phyloP scores from a whole-genome alignment of 1,140 invertebrate species.

The Campodea augens region DNA sequence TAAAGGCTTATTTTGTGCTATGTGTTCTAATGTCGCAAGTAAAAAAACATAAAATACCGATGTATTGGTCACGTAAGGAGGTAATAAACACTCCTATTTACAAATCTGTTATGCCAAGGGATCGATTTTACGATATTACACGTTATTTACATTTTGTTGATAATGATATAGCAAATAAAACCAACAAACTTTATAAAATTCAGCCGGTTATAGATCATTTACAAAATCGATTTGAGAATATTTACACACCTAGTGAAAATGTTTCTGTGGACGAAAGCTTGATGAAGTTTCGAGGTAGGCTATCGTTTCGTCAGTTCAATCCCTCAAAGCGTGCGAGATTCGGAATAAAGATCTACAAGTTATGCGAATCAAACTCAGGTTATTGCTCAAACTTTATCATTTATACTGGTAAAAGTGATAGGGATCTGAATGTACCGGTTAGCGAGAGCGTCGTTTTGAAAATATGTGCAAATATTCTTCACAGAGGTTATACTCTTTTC shows the following conservation, averaged over 20 bases:
- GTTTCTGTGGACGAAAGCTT: constrained; percentile 8
- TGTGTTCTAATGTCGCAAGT: constrained; percentile 11
- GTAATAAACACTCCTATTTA: constrained; percentile 1
- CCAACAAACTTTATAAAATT: constrained; percentile 5
- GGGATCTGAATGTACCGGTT: constrained; percentile 1
- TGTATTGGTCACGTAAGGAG: neutral
- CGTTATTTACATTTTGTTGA: constrained; percentile 11
- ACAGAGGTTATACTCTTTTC: constrained; percentile 7
- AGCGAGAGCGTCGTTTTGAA: constrained; percentile 5
- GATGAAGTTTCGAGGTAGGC: constrained; percentile 10
- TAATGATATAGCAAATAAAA: too few species aligned
- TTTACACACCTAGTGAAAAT: constrained; percentile 8
- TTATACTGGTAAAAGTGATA: constrained; percentile 7
- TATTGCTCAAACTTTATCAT: constrained; percentile 6
- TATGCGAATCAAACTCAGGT: constrained; percentile 2
- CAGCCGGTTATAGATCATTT: constrained; percentile 3
- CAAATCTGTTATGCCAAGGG: constrained; percentile 7
- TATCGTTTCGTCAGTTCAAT: constrained; percentile 9
- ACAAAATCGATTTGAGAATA: constrained; percentile 10
- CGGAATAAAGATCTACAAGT: constrained; percentile 8
- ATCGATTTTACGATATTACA: neutral
- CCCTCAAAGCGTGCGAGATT: constrained; percentile 9
- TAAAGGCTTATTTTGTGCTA: constrained; percentile 9
- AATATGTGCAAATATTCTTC: neutral
- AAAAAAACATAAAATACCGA: constrained; percentile 6